Evolutionary conservation across 1,140 invertebrate genomes (phyloP).

Genomic region (Dufourea novaeangliae): DNA sequence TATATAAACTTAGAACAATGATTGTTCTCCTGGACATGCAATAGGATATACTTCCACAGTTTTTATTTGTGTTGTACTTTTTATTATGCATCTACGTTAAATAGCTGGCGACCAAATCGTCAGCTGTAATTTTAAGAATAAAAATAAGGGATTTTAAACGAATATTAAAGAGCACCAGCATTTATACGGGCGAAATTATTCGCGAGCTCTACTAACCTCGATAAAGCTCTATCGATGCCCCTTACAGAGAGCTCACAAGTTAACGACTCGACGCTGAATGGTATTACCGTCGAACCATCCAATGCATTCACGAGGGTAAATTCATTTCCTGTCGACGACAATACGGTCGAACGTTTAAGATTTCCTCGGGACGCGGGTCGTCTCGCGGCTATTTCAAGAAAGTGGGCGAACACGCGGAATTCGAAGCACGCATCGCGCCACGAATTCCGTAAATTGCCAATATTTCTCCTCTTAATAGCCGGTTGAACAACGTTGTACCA

Average conservation of each 20-base stretch:
- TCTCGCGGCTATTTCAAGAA: slow-evolving; percentile 36
- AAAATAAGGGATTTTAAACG: background rate
- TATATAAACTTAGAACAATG: too few relatives aligned
- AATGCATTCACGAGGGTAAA: background rate
- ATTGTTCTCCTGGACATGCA: too few relatives aligned
- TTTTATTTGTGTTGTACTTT: too few relatives aligned
- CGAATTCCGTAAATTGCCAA: slow-evolving; percentile 15
- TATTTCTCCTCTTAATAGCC: background rate
- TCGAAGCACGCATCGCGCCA: slow-evolving; percentile 1
- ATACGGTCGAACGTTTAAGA: background rate
- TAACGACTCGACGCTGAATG: background rate
- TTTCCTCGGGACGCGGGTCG: slow-evolving; percentile 12
- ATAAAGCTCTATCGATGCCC: background rate
- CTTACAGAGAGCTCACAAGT: background rate
- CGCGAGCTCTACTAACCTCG: slow-evolving; percentile 7
- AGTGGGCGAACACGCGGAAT: slow-evolving; percentile 44
- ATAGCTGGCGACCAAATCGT: too few relatives aligned
- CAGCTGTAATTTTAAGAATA: background rate
- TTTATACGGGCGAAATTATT: background rate
- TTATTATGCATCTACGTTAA: too few relatives aligned
- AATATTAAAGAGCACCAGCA: background rate
- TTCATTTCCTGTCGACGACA: background rate
- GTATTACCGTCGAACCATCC: background rate
- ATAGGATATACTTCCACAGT: too few relatives aligned
- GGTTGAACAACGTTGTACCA: too few relatives aligned